These are phyloP conservation scores for Pectinophora gossypiella DNA, from an alignment of 1,140 invertebrate genomes.

Conservation along the genomic window DNA sequence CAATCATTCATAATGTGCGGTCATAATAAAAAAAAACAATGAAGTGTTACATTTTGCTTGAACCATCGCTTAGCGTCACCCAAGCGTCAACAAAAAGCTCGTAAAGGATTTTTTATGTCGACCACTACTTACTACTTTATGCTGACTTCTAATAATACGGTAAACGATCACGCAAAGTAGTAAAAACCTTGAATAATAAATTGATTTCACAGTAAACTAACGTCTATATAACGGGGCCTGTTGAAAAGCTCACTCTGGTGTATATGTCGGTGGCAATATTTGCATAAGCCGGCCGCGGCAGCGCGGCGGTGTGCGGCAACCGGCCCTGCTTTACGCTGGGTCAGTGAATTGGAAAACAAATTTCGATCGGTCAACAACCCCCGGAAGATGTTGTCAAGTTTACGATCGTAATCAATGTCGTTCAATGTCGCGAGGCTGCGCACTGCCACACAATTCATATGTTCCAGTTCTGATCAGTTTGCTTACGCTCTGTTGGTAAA, in stretches of 20 bases:
- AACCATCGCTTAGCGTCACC: too few species aligned
- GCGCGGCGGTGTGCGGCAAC: neutral
- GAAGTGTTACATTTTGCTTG: too few species aligned
- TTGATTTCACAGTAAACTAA: neutral
- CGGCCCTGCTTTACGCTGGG: neutral
- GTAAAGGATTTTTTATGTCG: too few species aligned
- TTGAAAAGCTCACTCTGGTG: neutral
- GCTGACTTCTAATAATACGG: neutral
- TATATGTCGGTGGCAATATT: neutral
- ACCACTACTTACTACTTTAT: neutral
- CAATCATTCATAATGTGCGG: neutral
- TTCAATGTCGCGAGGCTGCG: too few species aligned
- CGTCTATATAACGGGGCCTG: neutral
- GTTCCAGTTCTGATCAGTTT: too few species aligned
- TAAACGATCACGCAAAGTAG: constrained; percentile 4
- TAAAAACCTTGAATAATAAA: neutral
- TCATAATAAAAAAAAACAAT: too few species aligned
- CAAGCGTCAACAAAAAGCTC: too few species aligned
- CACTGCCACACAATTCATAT: too few species aligned
- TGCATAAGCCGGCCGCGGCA: neutral
- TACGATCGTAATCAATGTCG: too few species aligned
- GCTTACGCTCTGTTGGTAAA: too few species aligned
- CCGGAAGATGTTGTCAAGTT: neutral
- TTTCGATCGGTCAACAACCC: constrained; percentile 19
- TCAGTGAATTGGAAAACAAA: constrained; percentile 12